These are phyloP conservation scores for Microcebus ravelobensis DNA, from an alignment of 2,113 vertebrate genomes.

Conservation along the genomic window DNA sequence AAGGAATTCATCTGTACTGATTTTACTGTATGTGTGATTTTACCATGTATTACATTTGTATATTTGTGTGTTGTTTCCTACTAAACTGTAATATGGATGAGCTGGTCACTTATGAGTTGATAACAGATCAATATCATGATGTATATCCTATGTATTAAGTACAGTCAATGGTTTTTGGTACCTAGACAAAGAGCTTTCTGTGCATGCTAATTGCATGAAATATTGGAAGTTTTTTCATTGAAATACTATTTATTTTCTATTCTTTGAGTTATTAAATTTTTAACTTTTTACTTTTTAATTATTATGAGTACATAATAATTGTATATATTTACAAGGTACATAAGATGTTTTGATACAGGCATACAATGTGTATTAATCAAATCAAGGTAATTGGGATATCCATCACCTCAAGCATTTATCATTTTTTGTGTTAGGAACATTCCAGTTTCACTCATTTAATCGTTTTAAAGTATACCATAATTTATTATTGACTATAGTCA, in stretches of 20 bases:
- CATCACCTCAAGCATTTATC: no score
- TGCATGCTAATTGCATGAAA: not conserved
- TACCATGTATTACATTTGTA: not conserved
- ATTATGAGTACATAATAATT: no score
- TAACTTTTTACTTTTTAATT: no score
- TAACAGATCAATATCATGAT: not conserved
- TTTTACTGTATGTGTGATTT: not conserved
- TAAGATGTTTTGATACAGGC: no score
- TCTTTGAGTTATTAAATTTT: no score
- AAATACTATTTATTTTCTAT: not conserved
- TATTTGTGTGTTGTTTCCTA: not conserved
- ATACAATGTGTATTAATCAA: no score
- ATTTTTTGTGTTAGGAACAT: no score
- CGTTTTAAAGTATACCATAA: no score
- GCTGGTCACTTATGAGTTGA: not conserved
- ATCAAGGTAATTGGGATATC: no score
- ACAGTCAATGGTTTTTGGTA: not conserved
- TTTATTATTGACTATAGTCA: no score
- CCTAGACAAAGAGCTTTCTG: not conserved
- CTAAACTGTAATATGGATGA: not conserved
- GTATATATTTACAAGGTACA: no score
- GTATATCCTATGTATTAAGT: not conserved
- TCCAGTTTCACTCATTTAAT: no score
- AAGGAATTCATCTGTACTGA: not conserved
- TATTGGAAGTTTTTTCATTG: not conserved